These are phyloP conservation scores for Esperia sulphurella DNA, from an alignment of 2,888 invertebrate species.

Conservation along the genomic window DNA sequence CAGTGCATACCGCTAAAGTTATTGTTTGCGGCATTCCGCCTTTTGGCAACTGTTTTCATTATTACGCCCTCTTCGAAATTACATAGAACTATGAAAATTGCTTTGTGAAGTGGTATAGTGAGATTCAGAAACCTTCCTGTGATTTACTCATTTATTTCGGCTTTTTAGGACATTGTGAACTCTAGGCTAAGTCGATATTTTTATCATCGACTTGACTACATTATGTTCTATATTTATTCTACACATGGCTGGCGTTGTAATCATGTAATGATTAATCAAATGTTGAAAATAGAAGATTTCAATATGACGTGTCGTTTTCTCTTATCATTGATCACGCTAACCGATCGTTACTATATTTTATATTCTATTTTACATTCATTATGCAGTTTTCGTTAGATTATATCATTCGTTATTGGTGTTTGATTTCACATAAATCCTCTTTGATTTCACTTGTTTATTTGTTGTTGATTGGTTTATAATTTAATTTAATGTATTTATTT, in stretches of 20 bases:
- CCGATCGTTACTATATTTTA: slow-evolving; percentile 26
- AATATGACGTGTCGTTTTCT: slow-evolving; percentile 30
- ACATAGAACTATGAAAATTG: no score
- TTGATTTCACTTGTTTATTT: neutral
- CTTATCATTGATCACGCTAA: slow-evolving; percentile 34
- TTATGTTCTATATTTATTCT: no score
- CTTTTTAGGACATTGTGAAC: no score
- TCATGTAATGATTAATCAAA: slow-evolving; percentile 33
- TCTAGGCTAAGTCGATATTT: no score
- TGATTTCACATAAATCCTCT: neutral
- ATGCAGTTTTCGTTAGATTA: neutral
- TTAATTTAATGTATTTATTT: no score
- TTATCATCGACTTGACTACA: no score
- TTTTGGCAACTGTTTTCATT: no score
- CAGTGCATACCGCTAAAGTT: no score
- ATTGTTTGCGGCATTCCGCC: no score
- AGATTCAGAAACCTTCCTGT: no score
- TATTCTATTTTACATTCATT: slow-evolving; percentile 5
- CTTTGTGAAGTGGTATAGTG: neutral
- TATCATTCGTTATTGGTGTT: neutral
- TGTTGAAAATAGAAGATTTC: slow-evolving; percentile 37
- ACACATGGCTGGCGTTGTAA: neutral
- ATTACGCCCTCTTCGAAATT: no score
- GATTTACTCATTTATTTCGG: no score
- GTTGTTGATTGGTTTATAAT: neutral